Conservation (phyloP, 2,797 vertebrate genomes). For the Macropodus opercularis region DNA sequence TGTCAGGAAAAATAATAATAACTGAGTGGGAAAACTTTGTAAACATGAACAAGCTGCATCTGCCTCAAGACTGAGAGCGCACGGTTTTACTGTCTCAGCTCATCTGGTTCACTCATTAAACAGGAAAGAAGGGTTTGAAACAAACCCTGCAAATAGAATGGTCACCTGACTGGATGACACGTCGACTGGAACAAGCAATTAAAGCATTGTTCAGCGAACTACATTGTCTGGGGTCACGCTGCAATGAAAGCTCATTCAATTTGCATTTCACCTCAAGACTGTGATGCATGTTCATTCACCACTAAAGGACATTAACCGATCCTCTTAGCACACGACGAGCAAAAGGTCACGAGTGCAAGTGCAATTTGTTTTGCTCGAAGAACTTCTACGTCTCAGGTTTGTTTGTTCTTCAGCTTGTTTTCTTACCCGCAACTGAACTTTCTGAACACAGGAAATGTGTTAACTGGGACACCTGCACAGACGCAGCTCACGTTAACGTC, state of each 20-base stretch:
- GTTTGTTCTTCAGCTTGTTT: conserved; percentile 4
- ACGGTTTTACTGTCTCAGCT: background rate
- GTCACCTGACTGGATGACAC: conserved; percentile 31
- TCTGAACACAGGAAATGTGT: background rate
- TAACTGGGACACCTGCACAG: background rate
- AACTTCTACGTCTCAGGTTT: background rate
- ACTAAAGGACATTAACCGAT: conserved; percentile 34
- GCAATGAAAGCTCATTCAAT: conserved; percentile 49
- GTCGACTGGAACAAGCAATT: conserved; percentile 34
- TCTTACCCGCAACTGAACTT: conserved; percentile 9
- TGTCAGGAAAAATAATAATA: conserved; percentile 53
- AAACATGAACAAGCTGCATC: conserved; percentile 29
- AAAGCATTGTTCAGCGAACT: conserved; percentile 61
- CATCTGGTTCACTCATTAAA: conserved; percentile 30
- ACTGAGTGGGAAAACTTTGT: conserved; percentile 49
- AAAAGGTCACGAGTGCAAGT: conserved; percentile 6
- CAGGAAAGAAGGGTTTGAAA: conserved; percentile 7
- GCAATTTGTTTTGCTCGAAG: background rate
- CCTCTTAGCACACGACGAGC: background rate
- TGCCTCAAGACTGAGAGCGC: background rate
- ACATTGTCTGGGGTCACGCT: conserved; percentile 23
- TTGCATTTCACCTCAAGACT: conserved; percentile 38
- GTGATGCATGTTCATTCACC: conserved; percentile 45
- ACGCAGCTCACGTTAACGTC: too few species aligned
- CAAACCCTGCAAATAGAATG: conserved; percentile 5